Conservation (phyloP, 2,888 invertebrate species). For the Helleia helle region DNA sequence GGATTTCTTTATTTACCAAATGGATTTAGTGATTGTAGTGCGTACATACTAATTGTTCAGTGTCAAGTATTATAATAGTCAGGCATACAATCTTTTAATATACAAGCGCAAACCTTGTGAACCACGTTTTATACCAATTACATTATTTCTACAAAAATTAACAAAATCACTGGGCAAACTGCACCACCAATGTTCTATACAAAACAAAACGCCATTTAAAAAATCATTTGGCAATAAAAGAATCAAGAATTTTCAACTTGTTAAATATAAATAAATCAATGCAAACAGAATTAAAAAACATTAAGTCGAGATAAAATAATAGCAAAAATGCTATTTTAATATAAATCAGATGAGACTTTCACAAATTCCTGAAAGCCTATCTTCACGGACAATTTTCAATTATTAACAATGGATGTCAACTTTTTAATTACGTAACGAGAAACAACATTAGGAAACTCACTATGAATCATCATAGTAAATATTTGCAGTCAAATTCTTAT, state of each 20-base stretch:
- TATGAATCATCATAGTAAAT: neutral
- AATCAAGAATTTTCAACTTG: constrained; percentile 4
- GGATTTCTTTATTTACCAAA: constrained; percentile 66
- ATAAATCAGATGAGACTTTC: too few species aligned
- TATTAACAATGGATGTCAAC: neutral
- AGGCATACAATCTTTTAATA: neutral
- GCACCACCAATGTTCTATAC: neutral
- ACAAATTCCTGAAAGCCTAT: too few species aligned
- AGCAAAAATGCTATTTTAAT: neutral
- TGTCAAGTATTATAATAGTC: constrained; percentile 30
- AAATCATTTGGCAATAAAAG: constrained; percentile 8
- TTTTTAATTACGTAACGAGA: constrained; percentile 2
- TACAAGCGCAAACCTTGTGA: constrained; percentile 28
- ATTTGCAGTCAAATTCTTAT: constrained; percentile 8
- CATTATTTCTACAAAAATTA: neutral
- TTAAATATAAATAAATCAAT: constrained; percentile 6
- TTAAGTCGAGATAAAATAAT: neutral
- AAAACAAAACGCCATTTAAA: neutral
- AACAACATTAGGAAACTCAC: constrained; percentile 8
- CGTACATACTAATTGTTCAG: constrained; percentile 56
- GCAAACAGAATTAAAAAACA: neutral
- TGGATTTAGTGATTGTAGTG: constrained; percentile 63
- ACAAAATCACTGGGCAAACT: neutral
- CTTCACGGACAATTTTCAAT: neutral
- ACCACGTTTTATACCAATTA: neutral